Conservation (phyloP, 2,113 vertebrate species). For the Synchiropus splendidus region DNA sequence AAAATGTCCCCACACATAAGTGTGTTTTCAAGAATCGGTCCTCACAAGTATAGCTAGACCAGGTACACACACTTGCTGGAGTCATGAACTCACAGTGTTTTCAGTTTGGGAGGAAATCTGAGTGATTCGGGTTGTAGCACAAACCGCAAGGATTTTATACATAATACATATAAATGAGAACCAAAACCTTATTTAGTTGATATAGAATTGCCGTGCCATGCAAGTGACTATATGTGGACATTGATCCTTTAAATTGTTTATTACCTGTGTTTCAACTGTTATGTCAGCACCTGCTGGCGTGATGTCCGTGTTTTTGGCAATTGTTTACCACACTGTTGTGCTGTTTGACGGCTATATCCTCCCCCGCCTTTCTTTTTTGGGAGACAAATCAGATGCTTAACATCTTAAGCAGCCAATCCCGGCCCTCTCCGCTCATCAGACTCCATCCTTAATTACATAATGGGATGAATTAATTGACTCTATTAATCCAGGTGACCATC, state of each 20-base stretch:
- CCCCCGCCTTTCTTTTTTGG: conserved; percentile 16
- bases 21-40: too few species aligned
- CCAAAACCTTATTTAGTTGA: too few species aligned
- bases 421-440: conserved; percentile 24
- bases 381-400: conserved; percentile 37
- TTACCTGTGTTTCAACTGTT: too few species aligned
- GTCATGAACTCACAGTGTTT: background rate
- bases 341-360: conserved; percentile 21
- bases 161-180: too few species aligned
- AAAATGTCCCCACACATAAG: too few species aligned
- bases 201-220: too few species aligned
- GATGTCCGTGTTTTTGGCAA: conserved; percentile 4
- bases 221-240: too few species aligned
- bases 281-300: background rate
- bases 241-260: too few species aligned
- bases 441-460: conserved; percentile 58
- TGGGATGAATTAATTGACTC: conserved; percentile 58
- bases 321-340: conserved; percentile 7
- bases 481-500: conserved; percentile 66
- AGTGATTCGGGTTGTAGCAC: too few species aligned
- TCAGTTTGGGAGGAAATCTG: background rate
- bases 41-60: too few species aligned
- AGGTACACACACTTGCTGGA: conserved; percentile 9
- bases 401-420: conserved; percentile 28
- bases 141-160: too few species aligned